Evolutionary conservation across 2,888 invertebrate species (phyloP), one percentile per base, ranked within the genome.

Genomic region (Epistrophe eligans): DNA sequence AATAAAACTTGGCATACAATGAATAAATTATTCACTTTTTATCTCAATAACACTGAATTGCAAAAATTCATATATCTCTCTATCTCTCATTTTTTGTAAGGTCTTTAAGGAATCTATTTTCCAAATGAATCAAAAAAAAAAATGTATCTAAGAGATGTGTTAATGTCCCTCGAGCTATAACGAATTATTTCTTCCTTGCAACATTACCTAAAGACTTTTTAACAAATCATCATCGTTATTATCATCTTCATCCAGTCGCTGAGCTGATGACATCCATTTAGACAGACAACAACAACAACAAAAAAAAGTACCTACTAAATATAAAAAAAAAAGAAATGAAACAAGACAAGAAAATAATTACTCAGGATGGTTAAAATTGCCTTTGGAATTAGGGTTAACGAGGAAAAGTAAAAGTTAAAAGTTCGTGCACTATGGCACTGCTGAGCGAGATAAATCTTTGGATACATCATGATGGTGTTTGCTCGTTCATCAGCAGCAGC

Each of bases 311-410:
- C 28, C 35, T 35, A 35, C 35, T 5, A 7, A 64, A 55, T 24
- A 24, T 57, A 9, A 6, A n/a, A 45, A 35, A 57, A 35, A 62
- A 35, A 32, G 52, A 82, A 45, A 57, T 58, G 11, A 40, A 64
- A 52, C 40, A 64, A 62, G 48, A 70, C 77, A 74, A 24, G 32
- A 66, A 77, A 85, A 82, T 77, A 82, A 79, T 79, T 82, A 77
- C 77, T 81, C 45, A 35, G 43, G 77, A 77, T 73, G 74, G 62
- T 9, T 55, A 50, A 62, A 77, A 81, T 81, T 85, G 67, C 67
- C 73, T 81, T 60, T 38, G 82, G 57, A 85, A 85, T 85, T 73
- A 81, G 74, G 82, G 82, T 85, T 82, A 82, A 85, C 85, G 82
- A 82, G 82, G 40, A 77, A 85, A 85, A 85, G 82, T 85, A 82